Conservation (phyloP, 30 jellyfish, hydroid and myxozoan genomes). For the Turritopsis rubra region DNA sequence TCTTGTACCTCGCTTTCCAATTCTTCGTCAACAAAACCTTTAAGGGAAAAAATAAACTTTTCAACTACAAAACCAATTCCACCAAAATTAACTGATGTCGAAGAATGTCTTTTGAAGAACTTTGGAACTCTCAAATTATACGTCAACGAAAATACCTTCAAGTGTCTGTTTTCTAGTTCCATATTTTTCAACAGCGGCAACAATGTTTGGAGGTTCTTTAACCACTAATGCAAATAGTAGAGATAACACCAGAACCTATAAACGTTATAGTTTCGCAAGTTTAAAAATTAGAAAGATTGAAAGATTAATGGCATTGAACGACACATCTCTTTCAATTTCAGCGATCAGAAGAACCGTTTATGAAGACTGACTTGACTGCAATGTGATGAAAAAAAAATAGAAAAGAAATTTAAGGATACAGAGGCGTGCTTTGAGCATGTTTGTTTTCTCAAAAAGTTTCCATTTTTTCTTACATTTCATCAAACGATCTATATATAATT, state of each 20-base stretch:
- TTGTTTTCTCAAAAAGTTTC: too few relatives aligned
- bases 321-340: too few relatives aligned
- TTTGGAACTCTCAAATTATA: too few relatives aligned
- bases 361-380: too few relatives aligned
- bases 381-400: too few relatives aligned
- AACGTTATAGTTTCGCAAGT: background rate
- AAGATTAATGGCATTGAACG: too few relatives aligned
- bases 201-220: conserved; percentile 67
- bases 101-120: background rate
- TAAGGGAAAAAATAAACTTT: background rate
- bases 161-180: background rate
- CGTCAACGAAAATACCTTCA: background rate
- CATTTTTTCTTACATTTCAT: too few relatives aligned
- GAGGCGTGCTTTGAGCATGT: too few relatives aligned
- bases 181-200: background rate
- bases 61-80: too few relatives aligned
- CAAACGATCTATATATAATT: too few relatives aligned
- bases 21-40: conserved; percentile 33
- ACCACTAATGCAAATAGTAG: conserved; percentile 61
- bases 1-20: background rate
- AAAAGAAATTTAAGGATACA: too few relatives aligned
- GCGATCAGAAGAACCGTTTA: too few relatives aligned
- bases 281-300: background rate
- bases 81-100: background rate
- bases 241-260: conserved; percentile 58